phyloP scores from a whole-genome alignment of 2,888 invertebrate genomes.

The Uropetala carovei region DNA sequence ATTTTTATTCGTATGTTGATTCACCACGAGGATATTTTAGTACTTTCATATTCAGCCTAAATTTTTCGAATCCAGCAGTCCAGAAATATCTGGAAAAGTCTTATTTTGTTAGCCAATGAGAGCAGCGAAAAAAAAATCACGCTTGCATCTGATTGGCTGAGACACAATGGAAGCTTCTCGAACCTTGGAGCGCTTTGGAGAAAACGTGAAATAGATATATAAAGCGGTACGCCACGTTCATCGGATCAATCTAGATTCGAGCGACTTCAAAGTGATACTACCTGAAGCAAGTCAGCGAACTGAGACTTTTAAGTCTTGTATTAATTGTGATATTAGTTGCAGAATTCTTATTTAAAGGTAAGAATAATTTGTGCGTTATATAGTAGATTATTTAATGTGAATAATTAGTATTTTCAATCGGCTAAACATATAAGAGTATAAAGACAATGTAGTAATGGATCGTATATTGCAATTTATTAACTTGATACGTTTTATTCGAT shows the following conservation, averaged over 20 bases:
- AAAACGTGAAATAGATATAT: slow-evolving; percentile 46
- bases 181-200: slow-evolving; percentile 11
- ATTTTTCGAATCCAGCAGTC: slow-evolving; percentile 55
- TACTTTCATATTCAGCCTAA: neutral
- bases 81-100: slow-evolving; percentile 57
- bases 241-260: neutral
- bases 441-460: too few species aligned
- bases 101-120: slow-evolving; percentile 54
- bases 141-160: slow-evolving; percentile 38
- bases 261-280: neutral
- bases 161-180: slow-evolving; percentile 46
- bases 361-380: neutral
- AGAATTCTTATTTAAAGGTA: neutral
- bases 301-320: neutral
- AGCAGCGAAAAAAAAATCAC: neutral
- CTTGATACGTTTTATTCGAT: too few species aligned
- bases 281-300: neutral
- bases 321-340: neutral
- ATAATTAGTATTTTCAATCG: neutral
- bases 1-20: neutral
- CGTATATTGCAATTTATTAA: too few species aligned
- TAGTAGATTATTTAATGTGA: neutral
- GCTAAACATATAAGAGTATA: too few species aligned
- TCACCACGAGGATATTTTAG: neutral
- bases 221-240: neutral